A percentile compares a stretch with the other conserved stretches of the same genome.
Evolutionary conservation across 1,140 invertebrate genomes (phyloP).

Genomic region (Mycetomoellerius zeteki): DNA sequence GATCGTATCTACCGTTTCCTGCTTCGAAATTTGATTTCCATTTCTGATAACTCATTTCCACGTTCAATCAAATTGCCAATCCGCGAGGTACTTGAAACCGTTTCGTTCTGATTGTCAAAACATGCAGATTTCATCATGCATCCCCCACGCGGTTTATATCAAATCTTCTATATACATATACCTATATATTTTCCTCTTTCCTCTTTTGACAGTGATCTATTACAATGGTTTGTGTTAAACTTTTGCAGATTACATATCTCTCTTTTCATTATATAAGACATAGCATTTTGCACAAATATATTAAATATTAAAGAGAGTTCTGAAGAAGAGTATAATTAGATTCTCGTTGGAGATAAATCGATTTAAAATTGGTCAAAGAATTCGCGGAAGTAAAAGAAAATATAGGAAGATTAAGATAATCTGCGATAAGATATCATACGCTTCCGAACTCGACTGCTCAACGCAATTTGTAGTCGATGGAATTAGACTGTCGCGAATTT

Average conservation of each 20-base stretch:
- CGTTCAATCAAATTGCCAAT: constrained; percentile 69
- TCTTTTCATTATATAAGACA: not conserved
- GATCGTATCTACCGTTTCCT: constrained; percentile 51
- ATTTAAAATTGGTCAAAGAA: constrained; percentile 5
- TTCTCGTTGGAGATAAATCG: not conserved
- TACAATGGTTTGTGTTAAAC: not conserved
- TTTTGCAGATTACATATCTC: constrained; percentile 20
- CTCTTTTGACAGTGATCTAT: constrained; percentile 13
- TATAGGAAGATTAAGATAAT: not conserved
- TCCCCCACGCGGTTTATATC: constrained; percentile 45
- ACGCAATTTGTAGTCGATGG: constrained; percentile 34
- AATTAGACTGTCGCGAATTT: constrained; percentile 64
- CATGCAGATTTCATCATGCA: constrained; percentile 45
- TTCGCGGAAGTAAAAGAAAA: not conserved
- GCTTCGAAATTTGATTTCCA: constrained; percentile 66
- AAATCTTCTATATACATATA: constrained; percentile 4
- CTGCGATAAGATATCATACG: constrained; percentile 5
- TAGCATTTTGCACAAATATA: no score
- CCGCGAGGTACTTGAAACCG: constrained; percentile 61
- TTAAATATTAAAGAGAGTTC: not conserved
- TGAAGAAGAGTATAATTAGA: not conserved
- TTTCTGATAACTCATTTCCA: constrained; percentile 58
- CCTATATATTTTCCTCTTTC: not conserved
- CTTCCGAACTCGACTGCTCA: not conserved
- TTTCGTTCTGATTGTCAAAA: constrained; percentile 74